Base-by-base conservation (phyloP, 2,797 vertebrate genomes). In the Phalanger gymnotis region DNA sequence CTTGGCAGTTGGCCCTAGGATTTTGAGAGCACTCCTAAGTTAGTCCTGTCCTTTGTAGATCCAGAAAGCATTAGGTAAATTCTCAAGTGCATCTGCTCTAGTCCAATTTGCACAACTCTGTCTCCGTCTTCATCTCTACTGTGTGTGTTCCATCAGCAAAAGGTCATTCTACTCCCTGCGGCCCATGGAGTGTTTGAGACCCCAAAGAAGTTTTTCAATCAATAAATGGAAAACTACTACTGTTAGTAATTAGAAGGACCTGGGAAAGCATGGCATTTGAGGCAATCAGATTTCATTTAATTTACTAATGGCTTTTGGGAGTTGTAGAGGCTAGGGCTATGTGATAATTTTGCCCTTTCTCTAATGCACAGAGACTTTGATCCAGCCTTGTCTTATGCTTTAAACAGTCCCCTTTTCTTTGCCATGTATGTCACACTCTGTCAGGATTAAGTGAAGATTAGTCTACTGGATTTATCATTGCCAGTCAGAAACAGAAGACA, bases 321-420 rank as follows among this genome's bases (percentile, higher is more conserved):
- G 81, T 47, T 52, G n/a, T 73, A 87, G 58, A 92, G 91, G 54
- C 57, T 55, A 54, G 2, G 27, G 31, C n/a, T 31, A 19, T 22
- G 89, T 56, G 90, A 61, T 92, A 54, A 40, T 10, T 16, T 19
- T 90, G 56, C 16, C 52, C 73, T 93, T 92, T 92, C 53, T 40
- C 16, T 51, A 53, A 58, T 51, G 52, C 0, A 1, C 54, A 53
- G 91, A 93, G 52, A 31, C 52, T 53, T 55, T 61, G 66, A n/a
- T 81, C 89, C 34, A 54, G 92, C 52, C 51, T 58, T 55, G 58
- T 52, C 40, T 0, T 58, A 10, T 87, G 56, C 55, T 95, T 90
- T 56, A 81, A 94, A 95, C 57, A 34, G 52, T 55, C 40, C 81
- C 13, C 53, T 96, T 93, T 55, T 94, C 73, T 96, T 27, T 56